Base-by-base conservation (phyloP, 1,140 invertebrate genomes). In the Scaptomyza montana region DNA sequence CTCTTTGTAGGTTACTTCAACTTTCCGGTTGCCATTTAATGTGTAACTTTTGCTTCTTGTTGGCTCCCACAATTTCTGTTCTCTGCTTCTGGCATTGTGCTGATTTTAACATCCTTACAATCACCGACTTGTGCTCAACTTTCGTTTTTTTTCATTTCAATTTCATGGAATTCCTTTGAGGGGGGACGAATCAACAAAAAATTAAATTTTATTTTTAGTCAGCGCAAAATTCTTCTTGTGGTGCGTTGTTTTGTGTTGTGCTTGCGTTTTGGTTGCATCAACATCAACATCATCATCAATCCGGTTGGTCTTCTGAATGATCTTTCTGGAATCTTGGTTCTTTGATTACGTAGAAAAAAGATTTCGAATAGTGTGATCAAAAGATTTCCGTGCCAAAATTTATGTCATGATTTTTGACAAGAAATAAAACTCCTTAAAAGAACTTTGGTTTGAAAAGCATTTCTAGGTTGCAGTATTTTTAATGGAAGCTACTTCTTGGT, bases 171-270 rank as follows among this genome's bases (percentile, higher is more conserved):
- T 68, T 74, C 60, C 64, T 68, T 62, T 43, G 10, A 56, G 67
- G 62, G 64, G 50, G 51, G 46, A 25, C 39, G 45, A 51, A 62
- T 56, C 51, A n/a, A 56, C 49, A 61, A 50, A 56, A 77, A 69
- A 56, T 28, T 39, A 12, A 60, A 21, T 74, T 54, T 80, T 86
- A 80, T 85, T 86, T 81, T 87, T 78, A 86, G 82, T 62, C 67
- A 63, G 64, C 77, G 67, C 57, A 46, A 86, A 80, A 75, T 64
- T 66, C 53, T 13, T 56, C 53, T 45, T 54, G 41, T 25, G 36
- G n/a, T 41, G 36, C 12, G 19, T 45, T 57, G 8, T 16, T 16
- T 41, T 41, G 36, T 21, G 19, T 45, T 57, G 8, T 16, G 45
- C 45, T 46, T 59, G 41, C 16, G 12, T 46, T 56, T 64, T 55